Evolutionary conservation across 1,140 invertebrate genomes (phyloP).

Genomic region (Dreissena rostriformis): DNA sequence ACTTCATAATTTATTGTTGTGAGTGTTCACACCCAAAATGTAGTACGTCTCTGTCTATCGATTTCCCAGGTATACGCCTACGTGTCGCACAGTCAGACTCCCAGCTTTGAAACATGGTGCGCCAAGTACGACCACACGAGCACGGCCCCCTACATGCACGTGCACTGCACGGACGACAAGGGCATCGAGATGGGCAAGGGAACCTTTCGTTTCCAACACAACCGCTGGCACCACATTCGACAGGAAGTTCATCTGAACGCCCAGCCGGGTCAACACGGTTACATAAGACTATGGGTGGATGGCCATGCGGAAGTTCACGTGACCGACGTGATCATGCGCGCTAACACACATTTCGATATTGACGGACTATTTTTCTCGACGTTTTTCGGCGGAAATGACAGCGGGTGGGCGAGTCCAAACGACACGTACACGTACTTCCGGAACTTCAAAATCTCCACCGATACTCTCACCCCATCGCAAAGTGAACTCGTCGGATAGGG

Average conservation of each 20-base stretch:
- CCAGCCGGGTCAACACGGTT: conserved; percentile 42
- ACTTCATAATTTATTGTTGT: background rate
- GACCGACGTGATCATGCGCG: conserved; percentile 47
- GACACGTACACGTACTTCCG: conserved; percentile 66
- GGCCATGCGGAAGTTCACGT: conserved; percentile 16
- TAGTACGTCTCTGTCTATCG: background rate
- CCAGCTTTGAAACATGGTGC: conserved; percentile 43
- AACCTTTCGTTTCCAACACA: conserved; percentile 48
- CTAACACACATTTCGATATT: conserved; percentile 51
- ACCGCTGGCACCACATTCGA: conserved; percentile 57
- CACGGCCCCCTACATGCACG: conserved; percentile 52
- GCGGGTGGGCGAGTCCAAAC: conserved; percentile 57
- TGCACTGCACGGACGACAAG: conserved; percentile 52
- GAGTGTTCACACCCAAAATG: background rate
- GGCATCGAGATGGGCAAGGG: conserved; percentile 40
- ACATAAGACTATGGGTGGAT: conserved; percentile 59
- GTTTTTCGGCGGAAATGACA: conserved; percentile 69
- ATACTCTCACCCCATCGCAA: background rate
- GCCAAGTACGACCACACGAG: conserved; percentile 46
- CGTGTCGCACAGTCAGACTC: conserved; percentile 51
- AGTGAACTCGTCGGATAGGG: background rate
- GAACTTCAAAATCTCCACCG: conserved; percentile 49
- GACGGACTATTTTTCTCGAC: conserved; percentile 73
- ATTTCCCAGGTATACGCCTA: conserved; percentile 58
- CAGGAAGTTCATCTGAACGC: conserved; percentile 63